Evolutionary conservation across 2,888 invertebrate genomes (phyloP).

Genomic region (Hesperia comma): DNA sequence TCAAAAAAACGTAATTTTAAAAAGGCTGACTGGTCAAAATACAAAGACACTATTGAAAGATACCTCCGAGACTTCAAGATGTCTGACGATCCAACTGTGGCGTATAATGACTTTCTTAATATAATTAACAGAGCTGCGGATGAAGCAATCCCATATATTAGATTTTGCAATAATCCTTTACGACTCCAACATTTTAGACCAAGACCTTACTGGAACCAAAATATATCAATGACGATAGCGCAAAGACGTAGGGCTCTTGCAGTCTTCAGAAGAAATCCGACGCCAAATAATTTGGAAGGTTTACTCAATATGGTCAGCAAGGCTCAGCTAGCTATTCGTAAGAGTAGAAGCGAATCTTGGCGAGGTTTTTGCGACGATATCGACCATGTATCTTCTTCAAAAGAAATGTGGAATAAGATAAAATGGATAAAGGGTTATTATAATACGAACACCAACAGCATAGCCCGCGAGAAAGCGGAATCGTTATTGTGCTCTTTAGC

Average conservation of each 20-base stretch:
- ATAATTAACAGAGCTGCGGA: slow-evolving; percentile 20
- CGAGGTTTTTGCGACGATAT: slow-evolving; percentile 36
- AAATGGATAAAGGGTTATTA: slow-evolving; percentile 41
- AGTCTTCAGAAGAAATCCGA: slow-evolving; percentile 15
- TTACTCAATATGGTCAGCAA: background rate
- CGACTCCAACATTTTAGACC: slow-evolving; percentile 18
- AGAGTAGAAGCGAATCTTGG: slow-evolving; percentile 29
- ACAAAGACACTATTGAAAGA: slow-evolving; percentile 5
- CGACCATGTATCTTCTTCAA: slow-evolving; percentile 17
- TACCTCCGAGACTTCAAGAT: background rate
- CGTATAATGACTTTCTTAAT: slow-evolving; percentile 10
- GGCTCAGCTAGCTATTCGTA: slow-evolving; percentile 33
- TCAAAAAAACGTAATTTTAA: slow-evolving; percentile 16
- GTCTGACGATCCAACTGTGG: background rate
- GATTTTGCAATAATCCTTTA: slow-evolving; percentile 17
- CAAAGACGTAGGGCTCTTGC: slow-evolving; percentile 14
- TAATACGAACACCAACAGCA: background rate
- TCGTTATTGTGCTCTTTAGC: background rate
- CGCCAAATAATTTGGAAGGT: slow-evolving; percentile 6
- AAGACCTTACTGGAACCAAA: slow-evolving; percentile 20
- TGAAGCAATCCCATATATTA: slow-evolving; percentile 17
- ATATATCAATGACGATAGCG: slow-evolving; percentile 5
- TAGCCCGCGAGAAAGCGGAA: background rate
- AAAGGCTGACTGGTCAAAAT: slow-evolving; percentile 6
- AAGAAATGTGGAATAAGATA: slow-evolving; percentile 42